Percentiles rank a stretch among this genome's conserved stretches.
Evolutionary conservation across 2,888 invertebrate species (phyloP).

Genomic region (Malachius bipustulatus): DNA sequence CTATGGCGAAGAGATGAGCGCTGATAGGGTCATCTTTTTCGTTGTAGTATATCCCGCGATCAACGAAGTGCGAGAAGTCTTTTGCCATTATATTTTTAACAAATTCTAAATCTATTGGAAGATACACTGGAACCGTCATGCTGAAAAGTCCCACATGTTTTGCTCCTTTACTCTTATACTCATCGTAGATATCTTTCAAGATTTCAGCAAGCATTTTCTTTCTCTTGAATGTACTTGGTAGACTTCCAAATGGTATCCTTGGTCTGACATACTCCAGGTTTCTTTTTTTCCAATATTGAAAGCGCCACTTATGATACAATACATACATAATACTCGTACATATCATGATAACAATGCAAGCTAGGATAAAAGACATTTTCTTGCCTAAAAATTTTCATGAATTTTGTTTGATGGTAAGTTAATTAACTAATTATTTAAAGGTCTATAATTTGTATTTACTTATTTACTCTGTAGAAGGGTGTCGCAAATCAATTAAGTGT

Average conservation of each 20-base stretch:
- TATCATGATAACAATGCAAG: no score
- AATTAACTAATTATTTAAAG: no score
- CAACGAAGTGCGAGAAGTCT: slow-evolving; percentile 15
- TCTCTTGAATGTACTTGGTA: slow-evolving; percentile 5
- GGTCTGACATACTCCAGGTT: slow-evolving; percentile 8
- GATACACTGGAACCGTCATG: slow-evolving; percentile 7
- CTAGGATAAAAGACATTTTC: no score
- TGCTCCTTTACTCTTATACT: slow-evolving; percentile 7
- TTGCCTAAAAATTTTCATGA: no score
- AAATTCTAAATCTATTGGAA: slow-evolving; percentile 11
- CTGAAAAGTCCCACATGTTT: slow-evolving; percentile 13
- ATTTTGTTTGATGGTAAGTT: no score
- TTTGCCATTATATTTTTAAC: slow-evolving; percentile 14
- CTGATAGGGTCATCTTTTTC: slow-evolving; percentile 15
- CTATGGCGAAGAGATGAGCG: slow-evolving; percentile 15
- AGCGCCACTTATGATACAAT: no score
- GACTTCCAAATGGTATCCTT: slow-evolving; percentile 10
- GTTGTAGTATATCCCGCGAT: slow-evolving; percentile 13
- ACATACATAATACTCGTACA: no score
- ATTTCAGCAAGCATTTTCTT: slow-evolving; percentile 6
- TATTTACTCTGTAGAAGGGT: no score
- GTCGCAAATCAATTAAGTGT: no score
- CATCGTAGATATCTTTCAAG: slow-evolving; percentile 9
- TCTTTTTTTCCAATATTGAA: slow-evolving; percentile 9
- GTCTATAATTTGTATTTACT: no score